Conservation (phyloP, 1,140 invertebrate genomes). For the Helicoverpa armigera region DNA sequence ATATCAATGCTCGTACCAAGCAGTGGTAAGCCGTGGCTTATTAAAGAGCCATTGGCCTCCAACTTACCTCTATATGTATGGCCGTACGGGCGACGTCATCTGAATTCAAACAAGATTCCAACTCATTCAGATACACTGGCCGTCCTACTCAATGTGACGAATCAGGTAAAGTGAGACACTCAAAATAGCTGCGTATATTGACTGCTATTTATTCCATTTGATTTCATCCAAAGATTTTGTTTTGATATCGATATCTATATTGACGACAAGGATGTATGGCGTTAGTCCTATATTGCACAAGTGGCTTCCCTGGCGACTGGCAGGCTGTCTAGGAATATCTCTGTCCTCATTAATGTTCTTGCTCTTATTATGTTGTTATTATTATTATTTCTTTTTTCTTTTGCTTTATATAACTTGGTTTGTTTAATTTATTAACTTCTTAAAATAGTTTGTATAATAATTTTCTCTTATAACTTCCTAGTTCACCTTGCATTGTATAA, state of each 20-base stretch:
- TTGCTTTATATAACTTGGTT: no score
- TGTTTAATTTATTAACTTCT: no score
- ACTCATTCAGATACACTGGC: conserved; percentile 28
- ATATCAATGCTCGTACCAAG: conserved; percentile 1
- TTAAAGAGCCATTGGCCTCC: conserved; percentile 28
- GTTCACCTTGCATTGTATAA: no score
- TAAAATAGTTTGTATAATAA: no score
- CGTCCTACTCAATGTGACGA: conserved; percentile 41
- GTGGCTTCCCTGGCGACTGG: no score
- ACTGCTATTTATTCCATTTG: conserved; percentile 25
- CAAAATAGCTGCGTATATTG: conserved; percentile 30
- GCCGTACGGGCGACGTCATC: conserved; percentile 34
- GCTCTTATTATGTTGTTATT: no score
- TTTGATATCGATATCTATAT: conserved; percentile 25
- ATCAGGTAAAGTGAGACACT: conserved; percentile 25
- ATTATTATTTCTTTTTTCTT: no score
- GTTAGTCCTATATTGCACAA: no score
- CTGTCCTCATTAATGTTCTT: no score
- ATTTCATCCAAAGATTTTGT: conserved; percentile 16
- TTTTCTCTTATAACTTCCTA: no score
- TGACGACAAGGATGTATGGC: no score
- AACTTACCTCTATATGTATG: conserved; percentile 4
- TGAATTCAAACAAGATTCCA: conserved; percentile 40
- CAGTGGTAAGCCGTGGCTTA: conserved; percentile 21
- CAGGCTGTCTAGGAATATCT: no score